These are phyloP conservation scores for Gastrophysa polygoni DNA, from an alignment of 2,888 invertebrate genomes.

Conservation along the genomic window DNA sequence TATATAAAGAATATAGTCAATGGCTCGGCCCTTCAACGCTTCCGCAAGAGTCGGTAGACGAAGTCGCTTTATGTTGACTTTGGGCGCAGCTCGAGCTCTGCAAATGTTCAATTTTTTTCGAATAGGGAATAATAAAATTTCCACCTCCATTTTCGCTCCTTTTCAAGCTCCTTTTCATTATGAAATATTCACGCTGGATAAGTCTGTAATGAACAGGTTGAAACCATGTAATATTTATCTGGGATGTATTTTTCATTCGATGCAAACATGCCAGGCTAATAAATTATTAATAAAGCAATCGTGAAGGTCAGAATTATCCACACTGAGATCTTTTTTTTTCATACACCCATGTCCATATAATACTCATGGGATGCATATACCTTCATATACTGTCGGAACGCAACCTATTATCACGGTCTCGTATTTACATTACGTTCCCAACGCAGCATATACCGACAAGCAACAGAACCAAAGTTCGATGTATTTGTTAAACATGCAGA, in stretches of 20 bases:
- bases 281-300: background rate
- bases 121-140: too few relatives aligned
- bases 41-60: too few relatives aligned
- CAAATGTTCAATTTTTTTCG: too few relatives aligned
- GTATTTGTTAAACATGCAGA: conserved; percentile 27
- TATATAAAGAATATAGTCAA: too few relatives aligned
- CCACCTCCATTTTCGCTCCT: background rate
- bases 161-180: background rate
- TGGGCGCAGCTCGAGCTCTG: too few relatives aligned
- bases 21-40: too few relatives aligned
- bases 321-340: background rate
- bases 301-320: background rate
- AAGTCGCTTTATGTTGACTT: too few relatives aligned
- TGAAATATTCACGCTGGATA: background rate
- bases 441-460: background rate
- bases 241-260: background rate
- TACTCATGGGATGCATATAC: background rate
- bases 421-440: conserved; percentile 8
- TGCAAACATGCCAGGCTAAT: background rate
- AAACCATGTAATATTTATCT: background rate
- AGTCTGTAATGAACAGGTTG: background rate
- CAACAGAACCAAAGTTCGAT: conserved; percentile 25
- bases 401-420: background rate
- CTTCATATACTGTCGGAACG: background rate
- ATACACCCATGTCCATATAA: conserved; percentile 1